Evolutionary conservation across 2,797 vertebrate genomes (phyloP).

Genomic region (Acanthurus leucopareius): DNA sequence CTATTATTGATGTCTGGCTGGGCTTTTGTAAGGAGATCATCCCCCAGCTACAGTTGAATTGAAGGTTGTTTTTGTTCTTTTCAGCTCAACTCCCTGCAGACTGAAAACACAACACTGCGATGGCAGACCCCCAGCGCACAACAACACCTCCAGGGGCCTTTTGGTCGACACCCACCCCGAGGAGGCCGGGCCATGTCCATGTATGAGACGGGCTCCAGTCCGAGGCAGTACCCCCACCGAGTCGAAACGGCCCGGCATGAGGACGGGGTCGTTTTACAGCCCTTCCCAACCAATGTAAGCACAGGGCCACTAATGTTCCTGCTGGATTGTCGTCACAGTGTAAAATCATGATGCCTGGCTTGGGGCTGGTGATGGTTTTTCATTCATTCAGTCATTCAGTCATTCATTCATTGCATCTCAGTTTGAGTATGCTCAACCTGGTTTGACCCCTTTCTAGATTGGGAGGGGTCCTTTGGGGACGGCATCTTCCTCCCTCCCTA

Average conservation of each 20-base stretch:
- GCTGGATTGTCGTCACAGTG: conserved; percentile 40
- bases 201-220: conserved; percentile 97
- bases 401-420: conserved; percentile 77
- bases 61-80: conserved; percentile 81
- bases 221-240: conserved; percentile 92
- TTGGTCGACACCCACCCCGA: conserved; percentile 88
- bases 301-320: conserved; percentile 40
- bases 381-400: conserved; percentile 72
- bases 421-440: conserved; percentile 82
- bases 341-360: conserved; percentile 64
- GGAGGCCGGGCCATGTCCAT: conserved; percentile 98
- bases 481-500: conserved; percentile 98
- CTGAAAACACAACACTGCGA: conserved; percentile 94
- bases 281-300: conserved; percentile 96
- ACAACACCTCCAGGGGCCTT: conserved; percentile 87
- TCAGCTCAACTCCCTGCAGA: conserved; percentile 97
- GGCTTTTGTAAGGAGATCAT: conserved; percentile 46
- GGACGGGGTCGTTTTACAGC: conserved; percentile 92
- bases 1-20: conserved; percentile 55
- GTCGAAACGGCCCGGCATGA: conserved; percentile 89
- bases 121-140: conserved; percentile 91
- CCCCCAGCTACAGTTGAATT: conserved; percentile 30
- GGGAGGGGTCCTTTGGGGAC: conserved; percentile 97
- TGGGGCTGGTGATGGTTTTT: conserved; percentile 73
- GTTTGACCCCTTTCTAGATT: conserved; percentile 94